These are phyloP conservation scores for Thinocorus orbignyianus DNA, from an alignment of 2,113 vertebrate genomes.

Conservation along the genomic window DNA sequence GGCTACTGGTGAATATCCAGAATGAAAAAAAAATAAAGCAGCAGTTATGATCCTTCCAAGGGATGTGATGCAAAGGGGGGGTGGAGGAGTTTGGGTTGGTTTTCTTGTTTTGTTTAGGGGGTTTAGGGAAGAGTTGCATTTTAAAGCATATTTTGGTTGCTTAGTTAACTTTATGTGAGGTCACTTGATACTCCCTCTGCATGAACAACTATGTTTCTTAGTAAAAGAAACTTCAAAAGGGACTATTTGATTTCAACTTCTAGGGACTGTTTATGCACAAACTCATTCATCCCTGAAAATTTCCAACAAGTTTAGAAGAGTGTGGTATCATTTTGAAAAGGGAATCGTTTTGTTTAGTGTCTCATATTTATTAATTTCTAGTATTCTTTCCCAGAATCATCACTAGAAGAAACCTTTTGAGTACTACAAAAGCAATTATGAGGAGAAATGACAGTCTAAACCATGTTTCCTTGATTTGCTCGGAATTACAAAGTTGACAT, in stretches of 20 bases:
- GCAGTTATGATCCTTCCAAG: background rate
- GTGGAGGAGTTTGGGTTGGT: background rate
- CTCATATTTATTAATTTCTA: background rate
- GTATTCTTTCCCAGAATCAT: background rate
- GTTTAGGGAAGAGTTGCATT: background rate
- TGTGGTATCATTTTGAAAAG: background rate
- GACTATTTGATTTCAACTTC: background rate
- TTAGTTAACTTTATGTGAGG: background rate
- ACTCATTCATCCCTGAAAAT: background rate
- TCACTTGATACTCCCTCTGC: background rate
- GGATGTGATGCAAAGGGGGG: rapidly evolving
- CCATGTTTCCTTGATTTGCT: background rate
- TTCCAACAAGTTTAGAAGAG: background rate
- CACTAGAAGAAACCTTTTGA: background rate
- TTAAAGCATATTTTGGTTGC: background rate
- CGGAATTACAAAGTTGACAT: background rate
- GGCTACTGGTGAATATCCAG: background rate
- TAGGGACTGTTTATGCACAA: background rate
- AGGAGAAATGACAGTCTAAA: background rate
- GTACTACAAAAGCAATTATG: background rate
- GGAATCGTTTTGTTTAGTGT: background rate
- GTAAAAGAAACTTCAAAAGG: background rate
- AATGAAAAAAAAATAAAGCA: background rate
- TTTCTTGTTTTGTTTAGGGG: background rate
- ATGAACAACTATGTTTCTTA: background rate